Conservation (phyloP, 2,888 invertebrate species). For the Venusia cambrica region DNA sequence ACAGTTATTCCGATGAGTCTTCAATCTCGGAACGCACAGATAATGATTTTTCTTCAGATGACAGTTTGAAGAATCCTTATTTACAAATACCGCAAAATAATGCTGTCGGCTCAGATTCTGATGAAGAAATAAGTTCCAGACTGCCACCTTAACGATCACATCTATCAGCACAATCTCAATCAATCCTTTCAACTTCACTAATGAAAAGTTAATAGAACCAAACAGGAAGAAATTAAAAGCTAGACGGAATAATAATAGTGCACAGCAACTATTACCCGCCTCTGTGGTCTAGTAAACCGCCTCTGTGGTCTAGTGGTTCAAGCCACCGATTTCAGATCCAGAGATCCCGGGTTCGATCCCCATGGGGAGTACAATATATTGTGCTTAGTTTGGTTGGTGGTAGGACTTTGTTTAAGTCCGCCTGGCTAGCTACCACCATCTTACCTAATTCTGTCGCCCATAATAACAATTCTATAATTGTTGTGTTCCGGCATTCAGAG, state of each 20-base stretch:
- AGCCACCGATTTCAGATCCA: no score
- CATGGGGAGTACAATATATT: no score
- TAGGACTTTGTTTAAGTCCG: no score
- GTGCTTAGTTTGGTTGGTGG: no score
- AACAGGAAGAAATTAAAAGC: constrained; percentile 3
- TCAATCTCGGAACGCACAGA: constrained; percentile 10
- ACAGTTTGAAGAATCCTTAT: constrained; percentile 11
- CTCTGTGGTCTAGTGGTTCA: no score
- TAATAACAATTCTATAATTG: no score
- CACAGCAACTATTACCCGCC: no score
- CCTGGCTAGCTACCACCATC: no score
- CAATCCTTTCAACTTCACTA: constrained; percentile 1
- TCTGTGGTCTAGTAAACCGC: no score
- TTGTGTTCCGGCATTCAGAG: no score
- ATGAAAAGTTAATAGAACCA: constrained; percentile 3
- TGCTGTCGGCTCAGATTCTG: constrained; percentile 3
- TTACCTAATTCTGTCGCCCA: no score
- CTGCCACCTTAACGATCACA: constrained; percentile 3
- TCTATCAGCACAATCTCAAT: constrained; percentile 8
- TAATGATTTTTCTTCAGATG: constrained; percentile 14
- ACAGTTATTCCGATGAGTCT: constrained; percentile 6
- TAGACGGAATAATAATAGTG: constrained; percentile 4
- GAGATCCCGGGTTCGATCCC: no score
- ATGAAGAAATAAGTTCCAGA: constrained; percentile 3
- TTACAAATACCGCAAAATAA: constrained; percentile 1